These are phyloP conservation scores for Hyla sarda DNA, from an alignment of 2,113 vertebrate species.

Conservation along the genomic window DNA sequence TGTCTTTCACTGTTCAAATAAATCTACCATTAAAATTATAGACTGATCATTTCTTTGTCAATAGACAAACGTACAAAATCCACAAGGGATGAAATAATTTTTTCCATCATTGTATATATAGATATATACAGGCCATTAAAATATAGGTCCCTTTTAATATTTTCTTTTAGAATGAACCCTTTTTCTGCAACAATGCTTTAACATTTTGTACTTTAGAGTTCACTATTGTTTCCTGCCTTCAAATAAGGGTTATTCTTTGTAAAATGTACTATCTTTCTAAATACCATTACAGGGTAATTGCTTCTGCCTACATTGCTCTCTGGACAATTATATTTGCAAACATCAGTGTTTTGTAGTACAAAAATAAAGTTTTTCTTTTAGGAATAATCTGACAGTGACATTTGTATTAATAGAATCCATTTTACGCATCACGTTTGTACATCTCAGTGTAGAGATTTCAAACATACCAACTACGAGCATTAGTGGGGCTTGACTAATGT, in stretches of 20 bases:
- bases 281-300: constrained; percentile 5
- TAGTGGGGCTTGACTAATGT: constrained; percentile 56
- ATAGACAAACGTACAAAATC: too few relatives aligned
- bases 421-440: neutral
- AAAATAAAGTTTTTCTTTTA: neutral
- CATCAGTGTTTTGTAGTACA: constrained; percentile 17
- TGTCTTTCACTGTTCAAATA: too few relatives aligned
- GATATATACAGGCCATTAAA: neutral
- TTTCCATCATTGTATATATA: too few relatives aligned
- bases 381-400: constrained; percentile 32
- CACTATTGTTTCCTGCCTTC: neutral
- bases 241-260: neutral
- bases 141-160: neutral
- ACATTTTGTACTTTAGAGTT: neutral
- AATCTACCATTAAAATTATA: too few relatives aligned
- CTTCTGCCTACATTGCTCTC: neutral
- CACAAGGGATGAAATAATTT: too few relatives aligned
- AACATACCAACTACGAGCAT: constrained; percentile 18
- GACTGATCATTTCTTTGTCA: too few relatives aligned
- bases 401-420: constrained; percentile 18
- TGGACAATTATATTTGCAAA: constrained; percentile 4
- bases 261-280: neutral
- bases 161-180: neutral
- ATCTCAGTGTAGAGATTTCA: constrained; percentile 5
- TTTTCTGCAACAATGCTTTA: neutral